Evolutionary conservation across 2,113 vertebrate genomes (phyloP), one percentile per base, ranked within the genome.

Genomic region (Thunnus thynnus): DNA sequence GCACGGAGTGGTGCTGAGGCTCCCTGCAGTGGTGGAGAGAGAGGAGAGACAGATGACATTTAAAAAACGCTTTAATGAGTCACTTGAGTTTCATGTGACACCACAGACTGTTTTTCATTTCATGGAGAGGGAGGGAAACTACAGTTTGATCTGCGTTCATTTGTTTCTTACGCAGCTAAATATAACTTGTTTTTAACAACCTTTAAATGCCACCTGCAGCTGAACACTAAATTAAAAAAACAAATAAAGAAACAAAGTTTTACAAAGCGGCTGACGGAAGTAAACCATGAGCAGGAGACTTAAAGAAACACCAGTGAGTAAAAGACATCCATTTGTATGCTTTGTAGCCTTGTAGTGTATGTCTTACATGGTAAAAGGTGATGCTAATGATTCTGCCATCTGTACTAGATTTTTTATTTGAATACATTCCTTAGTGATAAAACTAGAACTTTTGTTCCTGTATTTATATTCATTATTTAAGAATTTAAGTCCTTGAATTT

Each of bases 1-100:
- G 97, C 83, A 99, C 97, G 0, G 97, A 97, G 27, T 88, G 95
- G 80, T 96, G 97, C 85, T 95, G 94, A 41, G 96, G 94, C 88
- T 98, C 96, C 94, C 98, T 99, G 94, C 50, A 13, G 86, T 0
- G 54, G 13, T 80, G 11, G 52, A 73, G 62, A 76, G 60, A 66
- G 13, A 82, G 9, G 52, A 73, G 62, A 76, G 60, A 66, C 13
- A 13, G 70, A 16, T 83, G 84, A 82, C 80, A 86, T 87, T 86
- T 88, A 25, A 48, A 73, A 70, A 78, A 16, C 1, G 10, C 50
- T 87, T 82, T 73, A 73, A 84, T 74, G 72, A 81, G 57, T 75
- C 69, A 68, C 61, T 70, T 13, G 44, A 76, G 81, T 57, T 80
- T 66, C 50, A 69, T 78, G 60, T 56, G 65, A 75, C 71, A 78